Conservation (phyloP, 2,113 vertebrate genomes). For the Xyliphius kryptos region DNA sequence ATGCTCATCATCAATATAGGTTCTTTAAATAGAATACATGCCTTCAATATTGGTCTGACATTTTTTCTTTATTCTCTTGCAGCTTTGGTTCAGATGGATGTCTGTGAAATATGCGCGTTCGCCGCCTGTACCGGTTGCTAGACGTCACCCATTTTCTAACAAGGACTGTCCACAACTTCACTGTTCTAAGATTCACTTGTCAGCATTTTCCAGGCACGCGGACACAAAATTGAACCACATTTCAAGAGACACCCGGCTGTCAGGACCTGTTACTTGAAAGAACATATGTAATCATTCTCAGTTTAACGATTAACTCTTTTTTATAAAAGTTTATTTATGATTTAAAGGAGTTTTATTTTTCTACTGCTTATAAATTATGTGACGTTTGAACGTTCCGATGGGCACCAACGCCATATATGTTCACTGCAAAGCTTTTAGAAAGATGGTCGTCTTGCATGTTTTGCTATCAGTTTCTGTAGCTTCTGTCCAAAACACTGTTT, state of each 20-base stretch:
- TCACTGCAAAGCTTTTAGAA: slow-evolving; percentile 20
- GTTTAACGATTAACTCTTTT: slow-evolving; percentile 23
- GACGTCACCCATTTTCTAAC: slow-evolving; percentile 4
- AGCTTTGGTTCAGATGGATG: slow-evolving; percentile 53
- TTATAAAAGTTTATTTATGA: slow-evolving; percentile 49
- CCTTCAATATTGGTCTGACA: background rate
- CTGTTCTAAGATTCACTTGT: background rate
- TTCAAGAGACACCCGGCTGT: slow-evolving; percentile 25
- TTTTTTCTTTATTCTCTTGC: background rate
- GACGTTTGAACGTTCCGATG: slow-evolving; percentile 23
- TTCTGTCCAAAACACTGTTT: too few relatives aligned
- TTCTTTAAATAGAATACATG: too few relatives aligned
- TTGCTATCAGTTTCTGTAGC: background rate
- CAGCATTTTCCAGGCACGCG: background rate
- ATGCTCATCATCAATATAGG: too few relatives aligned
- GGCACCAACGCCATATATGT: slow-evolving; percentile 19
- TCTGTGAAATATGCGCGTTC: slow-evolving; percentile 77
- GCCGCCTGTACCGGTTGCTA: slow-evolving; percentile 79
- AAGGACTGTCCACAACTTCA: background rate
- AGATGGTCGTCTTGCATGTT: background rate
- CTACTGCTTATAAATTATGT: slow-evolving; percentile 23
- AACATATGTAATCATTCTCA: slow-evolving; percentile 23
- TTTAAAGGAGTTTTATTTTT: slow-evolving; percentile 35
- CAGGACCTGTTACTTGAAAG: slow-evolving; percentile 57
- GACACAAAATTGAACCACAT: background rate